phyloP scores from a whole-genome alignment of 2,888 invertebrate genomes.

The Spilosoma lubricipeda region DNA sequence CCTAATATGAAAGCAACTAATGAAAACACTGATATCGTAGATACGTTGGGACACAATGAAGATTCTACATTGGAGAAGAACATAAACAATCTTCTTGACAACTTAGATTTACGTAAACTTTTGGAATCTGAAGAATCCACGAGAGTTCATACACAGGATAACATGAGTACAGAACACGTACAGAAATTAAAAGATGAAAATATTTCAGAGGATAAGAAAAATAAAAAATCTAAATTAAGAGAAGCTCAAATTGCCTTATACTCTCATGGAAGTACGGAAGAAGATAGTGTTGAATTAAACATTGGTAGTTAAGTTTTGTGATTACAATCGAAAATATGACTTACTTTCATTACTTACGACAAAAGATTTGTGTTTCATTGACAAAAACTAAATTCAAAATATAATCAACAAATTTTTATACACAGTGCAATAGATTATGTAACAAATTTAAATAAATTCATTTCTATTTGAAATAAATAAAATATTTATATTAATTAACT shows the following conservation, averaged over 20 bases:
- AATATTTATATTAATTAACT: too few species aligned
- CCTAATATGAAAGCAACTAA: background rate
- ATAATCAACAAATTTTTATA: too few species aligned
- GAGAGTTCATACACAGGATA: background rate
- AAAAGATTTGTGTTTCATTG: too few species aligned
- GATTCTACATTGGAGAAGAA: conserved; percentile 10
- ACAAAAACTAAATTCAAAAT: too few species aligned
- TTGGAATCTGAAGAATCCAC: conserved; percentile 5
- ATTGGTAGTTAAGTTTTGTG: too few species aligned
- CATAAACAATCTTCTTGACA: conserved; percentile 16
- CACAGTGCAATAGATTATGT: too few species aligned
- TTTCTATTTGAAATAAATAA: too few species aligned
- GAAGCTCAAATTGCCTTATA: background rate
- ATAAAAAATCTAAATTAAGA: background rate
- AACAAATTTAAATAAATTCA: too few species aligned
- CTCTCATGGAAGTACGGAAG: background rate
- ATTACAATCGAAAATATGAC: too few species aligned
- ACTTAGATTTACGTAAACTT: conserved; percentile 18
- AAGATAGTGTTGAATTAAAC: background rate
- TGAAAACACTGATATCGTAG: background rate
- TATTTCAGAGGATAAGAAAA: background rate
- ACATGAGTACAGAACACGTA: background rate
- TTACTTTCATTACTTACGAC: too few species aligned
- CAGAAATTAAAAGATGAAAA: too few species aligned
- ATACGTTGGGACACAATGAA: background rate